A percentile compares a stretch with the other conserved stretches of the same genome.
Evolutionary conservation across 1,140 invertebrate genomes (phyloP).

Genomic region (Aplysia californica): DNA sequence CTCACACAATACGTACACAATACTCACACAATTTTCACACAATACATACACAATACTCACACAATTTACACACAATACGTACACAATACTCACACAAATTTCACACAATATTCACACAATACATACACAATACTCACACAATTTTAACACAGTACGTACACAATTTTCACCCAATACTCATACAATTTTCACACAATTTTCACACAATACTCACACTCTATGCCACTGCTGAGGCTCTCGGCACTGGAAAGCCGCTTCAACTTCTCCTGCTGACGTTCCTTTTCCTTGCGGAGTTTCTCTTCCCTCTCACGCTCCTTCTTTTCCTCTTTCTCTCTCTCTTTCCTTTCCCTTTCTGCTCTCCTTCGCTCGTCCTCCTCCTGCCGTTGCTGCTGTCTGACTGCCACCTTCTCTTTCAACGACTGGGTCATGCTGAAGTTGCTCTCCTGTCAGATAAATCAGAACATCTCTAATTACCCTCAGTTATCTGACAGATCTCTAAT

Average conservation of each 20-base stretch:
- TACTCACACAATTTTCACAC: too few relatives aligned
- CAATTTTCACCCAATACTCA: too few relatives aligned
- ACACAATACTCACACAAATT: too few relatives aligned
- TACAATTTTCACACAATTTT: too few relatives aligned
- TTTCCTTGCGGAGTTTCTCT: constrained; percentile 58
- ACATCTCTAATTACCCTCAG: too few relatives aligned
- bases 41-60: too few relatives aligned
- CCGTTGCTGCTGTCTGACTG: constrained; percentile 44
- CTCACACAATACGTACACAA: too few relatives aligned
- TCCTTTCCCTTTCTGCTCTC: constrained; percentile 43
- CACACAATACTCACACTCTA: constrained; percentile 46
- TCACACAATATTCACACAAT: too few relatives aligned
- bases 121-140: too few relatives aligned
- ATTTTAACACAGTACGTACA: too few relatives aligned
- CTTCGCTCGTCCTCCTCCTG: constrained; percentile 51
- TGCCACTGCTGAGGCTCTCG: constrained; percentile 48
- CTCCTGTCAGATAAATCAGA: constrained; percentile 8
- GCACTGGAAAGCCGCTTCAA: constrained; percentile 51
- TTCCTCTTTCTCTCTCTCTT: constrained; percentile 51
- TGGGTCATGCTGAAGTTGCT: constrained; percentile 21
- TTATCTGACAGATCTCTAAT: too few relatives aligned
- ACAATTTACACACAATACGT: too few relatives aligned
- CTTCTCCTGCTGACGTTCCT: constrained; percentile 59
- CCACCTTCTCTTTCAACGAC: constrained; percentile 33
- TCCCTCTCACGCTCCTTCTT: constrained; percentile 59